Base-by-base conservation (phyloP, 1,140 invertebrate species). In the Leptinotarsa lineolata region DNA sequence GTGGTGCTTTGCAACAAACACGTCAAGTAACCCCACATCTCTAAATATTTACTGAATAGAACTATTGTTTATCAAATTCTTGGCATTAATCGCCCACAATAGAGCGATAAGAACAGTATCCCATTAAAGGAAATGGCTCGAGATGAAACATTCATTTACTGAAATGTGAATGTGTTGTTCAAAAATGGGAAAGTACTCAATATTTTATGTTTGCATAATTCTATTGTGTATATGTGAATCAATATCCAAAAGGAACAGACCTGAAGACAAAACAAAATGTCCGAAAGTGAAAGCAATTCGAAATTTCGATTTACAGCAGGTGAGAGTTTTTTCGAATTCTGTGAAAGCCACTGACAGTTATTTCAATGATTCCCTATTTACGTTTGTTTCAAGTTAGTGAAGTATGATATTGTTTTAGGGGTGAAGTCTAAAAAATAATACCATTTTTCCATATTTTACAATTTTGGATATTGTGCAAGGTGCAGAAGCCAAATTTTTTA, bases 251-350 rank as follows among this genome's bases (percentile, higher is more conserved):
- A 74, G 78, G 82, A 87, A 86, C 73, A 79, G 80, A 59, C 82
- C 83, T 24, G 88, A 89, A 68, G 88, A 89, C 80, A 89, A 89
- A 80, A 88, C 85, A 8, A 88, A 88, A 75, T 90, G 89, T 78
- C 89, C 88, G 20, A 79, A 86, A 83, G 87, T 88, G n/a, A 85
- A 84, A 70, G 86, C 85, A 13, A 87, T 88, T 71, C 82, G 84
- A 30, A 88, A 88, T 81, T 88, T 88, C 64, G 84, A 88, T 80
- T 72, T 88, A 72, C 83, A 86, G 79, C 75, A 83, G 76, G 84
- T 85, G 75, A 75, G 48, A 54, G 2, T 39, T 39, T 39, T 8
- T 39, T 39, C 11, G 1, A 39, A 39, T 11, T 11, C 30, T 59
- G 30, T 48, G 5, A 18, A 60, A 74, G 59, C 15, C 69, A 63